Percentiles rank a stretch among this genome's conserved stretches.
Conservation (phyloP, 2,888 invertebrate genomes). For the Noctua janthe region DNA sequence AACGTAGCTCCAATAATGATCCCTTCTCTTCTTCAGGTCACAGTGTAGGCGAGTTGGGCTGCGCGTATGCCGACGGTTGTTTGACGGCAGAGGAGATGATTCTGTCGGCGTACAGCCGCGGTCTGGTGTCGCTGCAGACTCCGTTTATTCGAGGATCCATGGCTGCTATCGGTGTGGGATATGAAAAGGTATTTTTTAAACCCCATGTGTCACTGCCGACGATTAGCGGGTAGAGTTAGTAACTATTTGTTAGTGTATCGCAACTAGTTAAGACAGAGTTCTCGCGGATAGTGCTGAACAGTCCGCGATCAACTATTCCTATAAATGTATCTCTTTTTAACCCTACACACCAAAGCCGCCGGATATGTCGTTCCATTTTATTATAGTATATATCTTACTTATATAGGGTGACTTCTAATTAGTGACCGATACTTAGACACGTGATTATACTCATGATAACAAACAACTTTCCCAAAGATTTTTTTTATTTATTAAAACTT, state of each 20-base stretch:
- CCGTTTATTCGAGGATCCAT: constrained; percentile 94
- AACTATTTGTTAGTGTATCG: background rate
- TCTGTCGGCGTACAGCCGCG: constrained; percentile 94
- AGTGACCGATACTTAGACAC: no score
- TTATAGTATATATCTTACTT: no score
- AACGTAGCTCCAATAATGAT: background rate
- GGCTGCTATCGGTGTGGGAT: constrained; percentile 95
- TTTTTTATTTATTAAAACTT: no score
- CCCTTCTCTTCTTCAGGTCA: constrained; percentile 91
- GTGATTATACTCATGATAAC: no score
- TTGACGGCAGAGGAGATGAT: constrained; percentile 96
- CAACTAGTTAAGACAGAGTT: background rate
- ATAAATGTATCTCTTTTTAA: no score
- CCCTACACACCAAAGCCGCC: no score
- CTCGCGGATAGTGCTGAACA: background rate
- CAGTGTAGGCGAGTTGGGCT: constrained; percentile 98
- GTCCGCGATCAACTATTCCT: background rate
- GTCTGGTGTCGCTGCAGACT: constrained; percentile 92
- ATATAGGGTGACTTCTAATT: no score
- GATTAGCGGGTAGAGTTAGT: background rate
- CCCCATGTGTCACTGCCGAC: background rate
- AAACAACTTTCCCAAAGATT: no score
- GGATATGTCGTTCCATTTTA: no score
- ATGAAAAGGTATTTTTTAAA: constrained; percentile 82
- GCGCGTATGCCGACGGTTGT: constrained; percentile 98